phyloP scores from a whole-genome alignment of 2,888 invertebrate species.

The Agrochola litura region DNA sequence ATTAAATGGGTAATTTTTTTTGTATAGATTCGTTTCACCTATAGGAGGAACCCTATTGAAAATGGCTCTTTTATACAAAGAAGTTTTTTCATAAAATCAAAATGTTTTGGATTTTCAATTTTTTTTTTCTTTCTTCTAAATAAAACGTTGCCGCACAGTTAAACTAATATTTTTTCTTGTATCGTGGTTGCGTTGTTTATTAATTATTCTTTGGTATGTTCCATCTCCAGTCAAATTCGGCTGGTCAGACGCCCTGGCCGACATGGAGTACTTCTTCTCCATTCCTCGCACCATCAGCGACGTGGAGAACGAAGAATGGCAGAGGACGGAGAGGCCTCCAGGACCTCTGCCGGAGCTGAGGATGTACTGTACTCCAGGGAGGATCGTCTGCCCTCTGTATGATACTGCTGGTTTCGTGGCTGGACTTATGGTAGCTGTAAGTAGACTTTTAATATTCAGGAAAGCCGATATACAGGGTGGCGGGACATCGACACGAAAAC shows the following conservation, averaged over 20 bases:
- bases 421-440: slow-evolving; percentile 86
- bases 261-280: slow-evolving; percentile 86
- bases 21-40: too few species aligned
- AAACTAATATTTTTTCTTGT: too few species aligned
- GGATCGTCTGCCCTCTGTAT: slow-evolving; percentile 83
- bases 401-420: slow-evolving; percentile 86
- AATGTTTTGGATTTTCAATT: too few species aligned
- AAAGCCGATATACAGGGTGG: neutral
- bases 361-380: slow-evolving; percentile 84
- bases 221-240: slow-evolving; percentile 83
- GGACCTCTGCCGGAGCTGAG: slow-evolving; percentile 82
- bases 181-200: neutral
- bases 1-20: too few species aligned
- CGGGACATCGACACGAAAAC: too few species aligned
- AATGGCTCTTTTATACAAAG: too few species aligned
- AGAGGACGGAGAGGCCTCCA: slow-evolving; percentile 79
- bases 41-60: too few species aligned
- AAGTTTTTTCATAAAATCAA: too few species aligned
- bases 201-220: neutral
- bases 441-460: slow-evolving; percentile 56
- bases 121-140: too few species aligned
- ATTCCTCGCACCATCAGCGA: slow-evolving; percentile 84
- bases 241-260: slow-evolving; percentile 85
- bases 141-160: too few species aligned
- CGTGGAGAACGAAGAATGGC: slow-evolving; percentile 82